phyloP scores from a whole-genome alignment of 2,797 vertebrate species.

The Enteromius argenteus region DNA sequence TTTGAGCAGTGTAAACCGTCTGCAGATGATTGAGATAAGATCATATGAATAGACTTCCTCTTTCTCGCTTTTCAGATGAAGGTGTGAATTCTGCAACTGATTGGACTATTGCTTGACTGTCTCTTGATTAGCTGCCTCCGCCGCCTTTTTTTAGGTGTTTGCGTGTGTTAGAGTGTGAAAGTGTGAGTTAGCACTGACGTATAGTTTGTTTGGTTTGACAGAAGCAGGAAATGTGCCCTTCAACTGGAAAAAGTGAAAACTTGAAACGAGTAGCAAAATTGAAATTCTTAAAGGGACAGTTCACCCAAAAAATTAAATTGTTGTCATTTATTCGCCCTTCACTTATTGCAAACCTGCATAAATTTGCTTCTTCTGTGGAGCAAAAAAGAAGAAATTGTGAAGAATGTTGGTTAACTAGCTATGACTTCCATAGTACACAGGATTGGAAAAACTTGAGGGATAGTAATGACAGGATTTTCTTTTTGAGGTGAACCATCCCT shows the following conservation, averaged over 20 bases:
- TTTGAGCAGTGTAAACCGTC: background rate
- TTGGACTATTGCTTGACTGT: constrained; percentile 37
- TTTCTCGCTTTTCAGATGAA: constrained; percentile 57
- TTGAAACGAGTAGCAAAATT: background rate
- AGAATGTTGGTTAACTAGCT: background rate
- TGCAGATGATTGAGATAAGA: constrained; percentile 48
- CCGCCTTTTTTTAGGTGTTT: constrained; percentile 22
- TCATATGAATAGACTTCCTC: constrained; percentile 67
- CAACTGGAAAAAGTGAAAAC: background rate
- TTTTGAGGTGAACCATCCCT: background rate
- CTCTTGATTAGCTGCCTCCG: constrained; percentile 8
- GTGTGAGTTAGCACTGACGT: constrained; percentile 47
- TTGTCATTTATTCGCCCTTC: background rate
- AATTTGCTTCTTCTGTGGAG: background rate
- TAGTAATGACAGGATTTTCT: background rate
- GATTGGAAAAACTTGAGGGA: background rate
- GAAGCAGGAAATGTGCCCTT: background rate
- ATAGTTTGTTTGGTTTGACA: background rate
- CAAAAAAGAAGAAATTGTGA: background rate
- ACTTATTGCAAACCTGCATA: background rate
- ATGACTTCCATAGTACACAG: background rate
- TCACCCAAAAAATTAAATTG: background rate
- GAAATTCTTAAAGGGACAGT: background rate
- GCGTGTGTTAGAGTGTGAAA: constrained; percentile 62
- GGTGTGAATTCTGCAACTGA: constrained; percentile 70